phyloP scores from a whole-genome alignment of 2,888 invertebrate genomes.

The Tupiocoris notatus region DNA sequence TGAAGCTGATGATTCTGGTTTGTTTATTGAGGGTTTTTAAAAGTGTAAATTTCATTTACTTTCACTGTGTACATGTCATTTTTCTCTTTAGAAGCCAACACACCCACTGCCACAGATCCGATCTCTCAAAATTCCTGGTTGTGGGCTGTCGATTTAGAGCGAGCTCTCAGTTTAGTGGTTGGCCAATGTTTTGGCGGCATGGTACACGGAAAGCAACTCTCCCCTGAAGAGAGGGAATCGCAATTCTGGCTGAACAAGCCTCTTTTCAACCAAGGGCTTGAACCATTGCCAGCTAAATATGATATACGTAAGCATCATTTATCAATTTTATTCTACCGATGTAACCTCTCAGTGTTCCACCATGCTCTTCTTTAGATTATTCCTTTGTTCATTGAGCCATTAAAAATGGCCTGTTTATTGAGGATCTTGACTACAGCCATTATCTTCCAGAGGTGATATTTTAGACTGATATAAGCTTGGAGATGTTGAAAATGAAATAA shows the following conservation, averaged over 20 bases:
- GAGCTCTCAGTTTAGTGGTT: slow-evolving; percentile 61
- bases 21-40: too few species aligned
- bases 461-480: too few species aligned
- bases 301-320: slow-evolving; percentile 46
- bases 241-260: slow-evolving; percentile 56
- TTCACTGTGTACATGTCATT: background rate
- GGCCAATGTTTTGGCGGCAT: slow-evolving; percentile 61
- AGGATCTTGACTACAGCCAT: too few species aligned
- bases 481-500: too few species aligned
- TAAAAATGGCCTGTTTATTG: too few species aligned
- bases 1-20: slow-evolving; percentile 53
- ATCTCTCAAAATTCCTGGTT: slow-evolving; percentile 57
- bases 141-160: slow-evolving; percentile 63
- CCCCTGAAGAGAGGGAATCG: slow-evolving; percentile 55
- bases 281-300: slow-evolving; percentile 49
- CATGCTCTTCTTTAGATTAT: too few species aligned
- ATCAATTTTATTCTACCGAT: background rate
- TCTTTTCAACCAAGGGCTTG: slow-evolving; percentile 55
- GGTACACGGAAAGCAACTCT: slow-evolving; percentile 57
- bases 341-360: too few species aligned
- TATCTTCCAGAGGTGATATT: too few species aligned
- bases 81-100: slow-evolving; percentile 55
- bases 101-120: slow-evolving; percentile 57
- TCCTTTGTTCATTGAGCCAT: too few species aligned
- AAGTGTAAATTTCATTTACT: background rate